Base-by-base conservation (phyloP, 37 sponge, comb jelly and placozoan genomes). In the Crambe crambe region DNA sequence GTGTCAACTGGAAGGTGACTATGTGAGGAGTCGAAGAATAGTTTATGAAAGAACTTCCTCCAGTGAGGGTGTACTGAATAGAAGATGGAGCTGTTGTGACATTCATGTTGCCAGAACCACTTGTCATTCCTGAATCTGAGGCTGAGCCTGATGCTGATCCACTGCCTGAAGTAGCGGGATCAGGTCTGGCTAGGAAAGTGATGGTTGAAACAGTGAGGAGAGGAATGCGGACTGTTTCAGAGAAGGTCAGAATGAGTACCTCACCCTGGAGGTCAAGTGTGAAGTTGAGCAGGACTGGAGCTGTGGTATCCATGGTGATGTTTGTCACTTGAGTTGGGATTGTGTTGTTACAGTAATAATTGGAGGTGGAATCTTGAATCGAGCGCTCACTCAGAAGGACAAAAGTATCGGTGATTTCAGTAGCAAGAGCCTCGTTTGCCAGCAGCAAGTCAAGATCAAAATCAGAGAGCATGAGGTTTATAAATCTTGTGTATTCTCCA, bases 181-280 rank as follows among this genome's bases (percentile, higher is more conserved):
- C 75, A 37, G 87, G 61, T 6, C 40, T 80, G 58, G 88, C 74
- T 59, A 77, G 76, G 25, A 90, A 18, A 1, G 86, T 90, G 54
- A 91, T 86, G 3, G 57, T 57, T 51, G 56, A 60, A n/a, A n/a
- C n/a, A 20, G 37, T 2, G 9, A 72, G 42, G 22, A 80, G 70
- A 10, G 80, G 74, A 58, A 76, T 27, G 37, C 47, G 62, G 1
- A 93, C 83, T 20, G 86, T 61, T 56, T 96, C 97, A 30, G 86
- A 78, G 75, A 96, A 93, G 26, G 91, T 96, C 0, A 96, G 79
- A 0, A 42, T 80, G 34, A 96, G 73, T 5, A 68, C 23, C 3
- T 56, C 85, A 1, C 29, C 25, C 31, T 88, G 76, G 64, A 96
- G 68, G 44, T 96, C 84, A 0, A 90, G 26, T 30, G 67, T 76